A percentile compares a stretch with the other conserved stretches of the same genome.
These are phyloP conservation scores for Sanderia malayensis DNA, from an alignment of 30 jellyfish, hydroid and myxozoan species.

Conservation along the genomic window DNA sequence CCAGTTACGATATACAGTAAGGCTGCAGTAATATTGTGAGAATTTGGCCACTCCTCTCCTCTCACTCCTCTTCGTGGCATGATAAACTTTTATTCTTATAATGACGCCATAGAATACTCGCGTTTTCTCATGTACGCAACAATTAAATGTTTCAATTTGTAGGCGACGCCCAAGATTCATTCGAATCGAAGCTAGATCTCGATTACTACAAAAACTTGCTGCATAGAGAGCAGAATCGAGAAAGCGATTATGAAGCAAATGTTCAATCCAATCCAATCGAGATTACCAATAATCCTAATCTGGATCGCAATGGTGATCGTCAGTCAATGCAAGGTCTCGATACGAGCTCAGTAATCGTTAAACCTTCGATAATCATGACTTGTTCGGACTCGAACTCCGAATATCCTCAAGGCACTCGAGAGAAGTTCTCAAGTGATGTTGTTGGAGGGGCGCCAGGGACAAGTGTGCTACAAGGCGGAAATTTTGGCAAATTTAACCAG, in stretches of 20 bases:
- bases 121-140: neutral
- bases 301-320: neutral
- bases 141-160: neutral
- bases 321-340: neutral
- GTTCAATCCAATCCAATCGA: neutral
- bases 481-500: neutral
- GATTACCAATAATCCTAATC: neutral
- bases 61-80: too few relatives aligned
- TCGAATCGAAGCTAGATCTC: slow-evolving; percentile 40
- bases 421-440: slow-evolving; percentile 3
- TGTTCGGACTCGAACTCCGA: neutral
- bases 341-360: neutral
- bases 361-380: slow-evolving; percentile 13
- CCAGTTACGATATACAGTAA: neutral
- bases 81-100: too few relatives aligned
- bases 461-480: neutral
- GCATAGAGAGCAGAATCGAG: slow-evolving; percentile 33
- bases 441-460: slow-evolving; percentile 31
- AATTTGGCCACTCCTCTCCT: neutral
- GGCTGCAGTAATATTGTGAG: neutral
- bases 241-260: neutral
- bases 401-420: neutral
- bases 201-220: slow-evolving; percentile 51
- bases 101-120: neutral
- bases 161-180: slow-evolving; percentile 8